Evolutionary conservation across 2,888 invertebrate genomes (phyloP), one percentile per base, ranked within the genome.

Genomic region (Anoplius nigerrimus): DNA sequence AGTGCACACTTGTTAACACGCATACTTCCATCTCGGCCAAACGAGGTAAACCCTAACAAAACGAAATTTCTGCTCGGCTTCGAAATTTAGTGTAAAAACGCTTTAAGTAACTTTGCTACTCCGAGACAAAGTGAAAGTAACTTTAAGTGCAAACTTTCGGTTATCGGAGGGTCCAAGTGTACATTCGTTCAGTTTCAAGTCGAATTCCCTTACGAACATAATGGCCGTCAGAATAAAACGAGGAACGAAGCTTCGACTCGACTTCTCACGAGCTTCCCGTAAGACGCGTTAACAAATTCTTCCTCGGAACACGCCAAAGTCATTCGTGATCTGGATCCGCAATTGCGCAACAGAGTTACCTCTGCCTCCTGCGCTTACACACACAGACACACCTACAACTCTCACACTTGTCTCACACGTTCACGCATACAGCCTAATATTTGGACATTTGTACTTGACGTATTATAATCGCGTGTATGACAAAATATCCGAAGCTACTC

Each of bases 401-500:
- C n/a, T n/a, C 71, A 62, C 74, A 71, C 69, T 72, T 24, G 42
- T 43, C 74, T 58, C 20, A 46, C 8, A 24, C 55, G 24, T 27
- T 70, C 59, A 60, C 59, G 20, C 51, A 46, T 34, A 20, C 54
- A 60, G 3, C 51, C 69, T 69, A 71, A 59, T 54, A 79, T 82
- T 81, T 84, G 76, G 79, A 81, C 75, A 83, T 85, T 85, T 85
- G 84, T 85, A 85, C 85, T 85, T 82, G 79, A 79, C 75, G 73
- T 81, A 77, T 81, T 75, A 76, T 74, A 76, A 68, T 79, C 79
- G 74, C 74, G 71, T 66, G 77, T 85, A 84, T 84, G 79, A 84
- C 81, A 85, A 85, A 85, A 85, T 84, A 85, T 81, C 72, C 73
- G 70, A 78, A 80, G 73, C 70, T 75, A 71, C 68, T 73, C 66